Percentiles rank a stretch among this genome's conserved stretches.
phyloP scores from a whole-genome alignment of 2,797 vertebrate species.

The Acrossocheilus wenchowensis region DNA sequence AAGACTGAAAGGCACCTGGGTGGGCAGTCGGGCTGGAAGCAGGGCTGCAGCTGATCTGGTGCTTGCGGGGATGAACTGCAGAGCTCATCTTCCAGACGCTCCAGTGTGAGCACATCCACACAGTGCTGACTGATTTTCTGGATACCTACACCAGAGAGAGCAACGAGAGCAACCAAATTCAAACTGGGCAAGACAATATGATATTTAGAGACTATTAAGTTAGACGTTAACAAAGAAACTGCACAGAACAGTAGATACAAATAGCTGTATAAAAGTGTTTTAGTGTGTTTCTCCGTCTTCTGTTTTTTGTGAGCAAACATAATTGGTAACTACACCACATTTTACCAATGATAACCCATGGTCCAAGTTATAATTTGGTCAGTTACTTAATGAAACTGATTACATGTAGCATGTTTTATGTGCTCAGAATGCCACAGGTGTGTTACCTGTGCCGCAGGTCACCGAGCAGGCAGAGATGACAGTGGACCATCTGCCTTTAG shows the following conservation, averaged over 20 bases:
- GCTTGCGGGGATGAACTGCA: conserved; percentile 74
- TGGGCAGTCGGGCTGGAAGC: conserved; percentile 80
- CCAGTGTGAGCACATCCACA: conserved; percentile 72
- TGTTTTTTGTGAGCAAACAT: not conserved
- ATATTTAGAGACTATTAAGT: not conserved
- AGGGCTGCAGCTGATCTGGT: conserved; percentile 68
- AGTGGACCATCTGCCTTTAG: conserved; percentile 76
- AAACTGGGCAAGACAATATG: not conserved
- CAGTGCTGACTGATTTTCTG: conserved; percentile 77
- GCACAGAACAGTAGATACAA: not conserved
- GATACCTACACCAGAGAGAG: conserved; percentile 73
- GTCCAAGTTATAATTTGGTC: not conserved
- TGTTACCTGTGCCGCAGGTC: conserved; percentile 90
- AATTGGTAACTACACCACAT: not conserved
- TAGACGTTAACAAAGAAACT: not conserved
- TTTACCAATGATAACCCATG: not conserved
- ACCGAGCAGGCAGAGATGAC: conserved; percentile 82
- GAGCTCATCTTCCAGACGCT: conserved; percentile 69
- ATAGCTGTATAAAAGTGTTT: not conserved
- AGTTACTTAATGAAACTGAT: not conserved
- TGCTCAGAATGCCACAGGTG: not conserved
- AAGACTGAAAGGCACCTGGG: conserved; percentile 74
- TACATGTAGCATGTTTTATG: not conserved
- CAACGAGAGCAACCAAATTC: not conserved
- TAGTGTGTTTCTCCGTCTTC: not conserved